phyloP scores from a whole-genome alignment of 2,888 invertebrate genomes.

The Laothoe populi region DNA sequence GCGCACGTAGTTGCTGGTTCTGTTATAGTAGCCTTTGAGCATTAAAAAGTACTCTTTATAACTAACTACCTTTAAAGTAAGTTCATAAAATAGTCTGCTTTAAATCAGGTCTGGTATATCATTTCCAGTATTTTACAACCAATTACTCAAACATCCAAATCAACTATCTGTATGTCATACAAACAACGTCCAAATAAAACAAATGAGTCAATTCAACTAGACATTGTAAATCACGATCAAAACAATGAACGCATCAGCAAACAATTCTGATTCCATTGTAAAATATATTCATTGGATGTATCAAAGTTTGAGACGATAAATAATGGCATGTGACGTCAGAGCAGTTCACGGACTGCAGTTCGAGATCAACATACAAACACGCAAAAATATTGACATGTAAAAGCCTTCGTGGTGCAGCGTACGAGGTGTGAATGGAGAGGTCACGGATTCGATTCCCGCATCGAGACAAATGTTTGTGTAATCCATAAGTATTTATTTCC shows the following conservation, averaged over 20 bases:
- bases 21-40: too few relatives aligned
- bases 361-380: conserved; percentile 27
- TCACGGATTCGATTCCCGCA: too few relatives aligned
- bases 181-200: not conserved
- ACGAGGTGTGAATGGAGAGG: too few relatives aligned
- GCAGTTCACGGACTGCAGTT: conserved; percentile 33
- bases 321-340: conserved; percentile 7
- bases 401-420: too few relatives aligned
- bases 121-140: not conserved
- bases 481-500: too few relatives aligned
- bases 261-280: not conserved
- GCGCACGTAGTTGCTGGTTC: too few relatives aligned
- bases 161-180: not conserved
- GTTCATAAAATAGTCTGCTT: too few relatives aligned
- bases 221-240: not conserved
- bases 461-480: too few relatives aligned
- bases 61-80: too few relatives aligned
- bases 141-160: not conserved
- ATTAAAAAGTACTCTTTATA: too few relatives aligned
- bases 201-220: not conserved
- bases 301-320: not conserved
- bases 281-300: conserved; percentile 8
- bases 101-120: too few relatives aligned
- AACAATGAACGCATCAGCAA: not conserved
- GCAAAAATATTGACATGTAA: too few relatives aligned